A percentile compares a stretch with the other conserved stretches of the same genome.
phyloP scores from a whole-genome alignment of 2,888 invertebrate genomes.

The Agrochola lychnidis region DNA sequence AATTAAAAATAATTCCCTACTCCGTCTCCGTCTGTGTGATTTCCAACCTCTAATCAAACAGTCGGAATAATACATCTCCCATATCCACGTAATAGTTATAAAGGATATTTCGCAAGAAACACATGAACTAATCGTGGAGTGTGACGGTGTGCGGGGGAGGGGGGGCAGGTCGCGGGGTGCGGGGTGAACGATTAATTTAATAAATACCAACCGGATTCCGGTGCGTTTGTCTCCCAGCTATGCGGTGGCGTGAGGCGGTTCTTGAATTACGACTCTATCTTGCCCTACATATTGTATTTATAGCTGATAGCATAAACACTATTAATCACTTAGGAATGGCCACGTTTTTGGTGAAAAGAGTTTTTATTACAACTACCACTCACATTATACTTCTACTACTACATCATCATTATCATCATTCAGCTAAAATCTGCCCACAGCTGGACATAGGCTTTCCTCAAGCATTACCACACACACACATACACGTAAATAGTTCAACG shows the following conservation, averaged over 20 bases:
- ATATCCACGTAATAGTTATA: conserved; percentile 41
- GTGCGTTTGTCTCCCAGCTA: conserved; percentile 84
- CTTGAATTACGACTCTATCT: conserved; percentile 78
- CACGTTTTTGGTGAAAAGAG: conserved; percentile 28
- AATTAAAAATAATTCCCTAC: neutral
- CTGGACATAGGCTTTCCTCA: neutral
- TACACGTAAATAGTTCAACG: neutral
- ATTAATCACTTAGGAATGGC: conserved; percentile 61
- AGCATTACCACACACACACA: neutral
- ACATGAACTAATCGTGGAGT: conserved; percentile 67
- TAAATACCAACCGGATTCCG: conserved; percentile 87
- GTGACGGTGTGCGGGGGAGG: conserved; percentile 59
- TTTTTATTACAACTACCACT: conserved; percentile 1
- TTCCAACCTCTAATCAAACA: conserved; percentile 11
- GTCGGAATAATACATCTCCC: neutral
- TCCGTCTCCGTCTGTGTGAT: neutral
- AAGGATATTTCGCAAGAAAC: conserved; percentile 65
- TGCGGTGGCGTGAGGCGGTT: conserved; percentile 78
- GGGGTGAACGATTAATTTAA: conserved; percentile 85
- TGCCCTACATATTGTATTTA: conserved; percentile 63
- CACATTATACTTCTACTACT: neutral
- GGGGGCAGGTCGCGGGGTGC: conserved; percentile 43
- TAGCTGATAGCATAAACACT: conserved; percentile 61
- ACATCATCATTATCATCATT: neutral
- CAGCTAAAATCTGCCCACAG: neutral